Base-by-base conservation (phyloP, 2,888 invertebrate species). In the Miltochrista miniata region DNA sequence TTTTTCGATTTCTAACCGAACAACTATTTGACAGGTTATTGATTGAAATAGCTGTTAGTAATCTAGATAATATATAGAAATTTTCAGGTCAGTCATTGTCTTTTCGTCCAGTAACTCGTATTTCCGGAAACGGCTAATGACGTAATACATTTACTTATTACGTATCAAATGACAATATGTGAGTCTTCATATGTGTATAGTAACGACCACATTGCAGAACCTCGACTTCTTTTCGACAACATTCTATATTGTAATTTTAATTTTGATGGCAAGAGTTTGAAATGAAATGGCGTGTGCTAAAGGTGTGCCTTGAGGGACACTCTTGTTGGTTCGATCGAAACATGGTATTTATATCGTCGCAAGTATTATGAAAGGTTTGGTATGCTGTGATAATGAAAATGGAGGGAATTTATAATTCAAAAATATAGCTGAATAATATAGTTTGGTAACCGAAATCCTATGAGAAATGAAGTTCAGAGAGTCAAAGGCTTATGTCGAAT, bases 351-450 rank as follows among this genome's bases (percentile, higher is more conserved):
- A 61, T 67, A 67, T 59, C 63, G 74, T 74, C 63, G 68, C 41
- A 45, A 48, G 38, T 54, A 53, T 49, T 48, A 46, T 45, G 45
- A 43, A 48, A 45, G 69, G 72, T 81, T 76, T 35, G 79, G 77
- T 76, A 76, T 70, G 79, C 84, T 88, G 88, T 88, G 87, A 89
- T 89, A 87, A 74, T 73, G 64, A 61, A n/a, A 62, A 72, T 56
- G 65, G 63, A 77, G 68, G 70, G 66, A 70, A 62, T 72, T 69
- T 70, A 74, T 74, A 70, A 63, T 59, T 60, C 42, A 46, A 67
- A 44, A 51, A 48, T 56, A 59, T 66, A 63, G 56, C 59, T 24
- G 18, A 2, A 24, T 24, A 51, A 48, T 24, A 24, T 24, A 24
- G 58, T 71, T 65, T 75, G 75, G 63, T 70, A 64, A 61, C 58